Evolutionary conservation across 2,888 invertebrate genomes (phyloP).

Genomic region (Rhagonycha fulva): DNA sequence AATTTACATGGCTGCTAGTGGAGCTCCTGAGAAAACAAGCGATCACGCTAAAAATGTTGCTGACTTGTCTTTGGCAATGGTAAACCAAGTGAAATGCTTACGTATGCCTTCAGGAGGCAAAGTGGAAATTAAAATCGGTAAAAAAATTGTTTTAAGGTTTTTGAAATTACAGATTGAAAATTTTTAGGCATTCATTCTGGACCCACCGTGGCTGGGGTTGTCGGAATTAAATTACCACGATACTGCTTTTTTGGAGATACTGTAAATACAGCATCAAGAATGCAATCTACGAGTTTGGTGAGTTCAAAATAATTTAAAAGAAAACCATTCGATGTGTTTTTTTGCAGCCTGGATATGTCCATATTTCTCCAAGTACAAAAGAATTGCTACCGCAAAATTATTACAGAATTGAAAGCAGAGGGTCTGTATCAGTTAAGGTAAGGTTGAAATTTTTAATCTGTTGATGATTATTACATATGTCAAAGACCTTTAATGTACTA

Average conservation of each 20-base stretch:
- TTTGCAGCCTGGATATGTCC: conserved; percentile 70
- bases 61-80: conserved; percentile 76
- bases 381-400: conserved; percentile 66
- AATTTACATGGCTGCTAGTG: conserved; percentile 90
- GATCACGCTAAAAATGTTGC: conserved; percentile 79
- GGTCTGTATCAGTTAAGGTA: conserved; percentile 80
- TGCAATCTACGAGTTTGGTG: conserved; percentile 75
- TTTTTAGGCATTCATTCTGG: conserved; percentile 79
- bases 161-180: background rate
- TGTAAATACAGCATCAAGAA: conserved; percentile 88
- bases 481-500: background rate
- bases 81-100: conserved; percentile 69
- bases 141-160: conserved; percentile 1
- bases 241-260: conserved; percentile 92
- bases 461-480: conserved; percentile 14
- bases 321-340: background rate
- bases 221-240: conserved; percentile 81
- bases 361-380: conserved; percentile 75
- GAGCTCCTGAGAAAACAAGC: conserved; percentile 77
- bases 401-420: conserved; percentile 73
- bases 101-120: conserved; percentile 63
- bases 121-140: conserved; percentile 69
- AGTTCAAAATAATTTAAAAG: conserved; percentile 25
- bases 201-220: conserved; percentile 85
- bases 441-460: background rate